Base-by-base conservation (phyloP, 2,797 vertebrate genomes). In the Rhinoraja longicauda region DNA sequence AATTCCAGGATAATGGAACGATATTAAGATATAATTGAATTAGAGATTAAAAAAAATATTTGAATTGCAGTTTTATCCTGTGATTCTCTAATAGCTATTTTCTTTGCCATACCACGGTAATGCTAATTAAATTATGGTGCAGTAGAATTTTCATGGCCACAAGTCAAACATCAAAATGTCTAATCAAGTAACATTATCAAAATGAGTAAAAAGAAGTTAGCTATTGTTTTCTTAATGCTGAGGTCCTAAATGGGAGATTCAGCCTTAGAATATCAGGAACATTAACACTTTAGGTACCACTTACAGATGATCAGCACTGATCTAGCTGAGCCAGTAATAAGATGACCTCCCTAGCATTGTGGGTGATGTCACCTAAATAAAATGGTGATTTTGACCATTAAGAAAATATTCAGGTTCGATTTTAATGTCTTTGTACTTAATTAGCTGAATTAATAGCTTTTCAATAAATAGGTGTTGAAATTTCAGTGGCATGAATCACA, bases 21-120 rank as follows among this genome's bases (percentile, higher is more conserved):
- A 92, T 39, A 75, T 75, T 75, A 75, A 92, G 67, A 57, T 92
- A 21, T 92, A 92, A 92, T 73, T 92, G 26, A 92, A 92, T 73
- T 92, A 73, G 67, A 92, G 39, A n/a, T 92, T 67, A 1, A 88
- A 88, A 77, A 73, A 77, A 88, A 62, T 70, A 29, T 62, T 29
- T 64, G 29, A 26, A 67, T 32, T 64, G 59, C 62, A 67, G n/a
- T 88, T 67, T 88, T 88, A 64, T 64, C 57, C 84, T 88, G n/a
- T 36, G 84, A 21, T 9, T 88, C 62, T 88, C n/a, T 67, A 88
- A 88, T 19, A 64, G 29, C 84, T 88, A 88, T 32, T 32, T 32
- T n/a, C n/a, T 62, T 67, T 88, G n/a, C 62, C 17, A 36, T 21
- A 36, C 62, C 17, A 39, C n/a, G 64, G 36, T 32, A 88, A 67